Evolutionary conservation across 2,888 invertebrate genomes (phyloP).

Genomic region (Eilema sororculum): DNA sequence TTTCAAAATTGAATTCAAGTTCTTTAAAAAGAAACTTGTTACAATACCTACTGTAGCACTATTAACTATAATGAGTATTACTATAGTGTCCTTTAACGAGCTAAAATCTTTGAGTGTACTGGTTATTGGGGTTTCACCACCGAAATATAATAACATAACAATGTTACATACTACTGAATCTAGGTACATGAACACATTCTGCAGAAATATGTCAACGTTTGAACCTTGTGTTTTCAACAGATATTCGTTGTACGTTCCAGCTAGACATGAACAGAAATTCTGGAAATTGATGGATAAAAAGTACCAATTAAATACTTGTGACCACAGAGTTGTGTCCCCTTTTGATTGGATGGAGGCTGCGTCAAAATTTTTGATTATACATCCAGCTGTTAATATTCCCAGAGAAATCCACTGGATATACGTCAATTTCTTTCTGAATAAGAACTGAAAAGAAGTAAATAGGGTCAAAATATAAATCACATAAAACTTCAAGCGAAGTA

Average conservation of each 20-base stretch:
- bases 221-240: slow-evolving; percentile 94
- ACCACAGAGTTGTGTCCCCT: slow-evolving; percentile 65
- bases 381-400: slow-evolving; percentile 94
- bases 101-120: slow-evolving; percentile 87
- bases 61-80: slow-evolving; percentile 94
- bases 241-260: slow-evolving; percentile 98
- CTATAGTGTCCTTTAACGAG: slow-evolving; percentile 89
- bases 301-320: slow-evolving; percentile 86
- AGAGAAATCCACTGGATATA: slow-evolving; percentile 95
- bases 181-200: slow-evolving; percentile 98
- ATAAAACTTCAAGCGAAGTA: neutral
- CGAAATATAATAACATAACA: slow-evolving; percentile 88
- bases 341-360: slow-evolving; percentile 74
- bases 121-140: slow-evolving; percentile 86
- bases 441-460: slow-evolving; percentile 85
- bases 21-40: slow-evolving; percentile 97
- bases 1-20: slow-evolving; percentile 97
- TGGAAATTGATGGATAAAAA: slow-evolving; percentile 91
- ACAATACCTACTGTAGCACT: slow-evolving; percentile 97
- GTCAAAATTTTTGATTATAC: slow-evolving; percentile 95
- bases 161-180: slow-evolving; percentile 97
- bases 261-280: slow-evolving; percentile 96
- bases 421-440: slow-evolving; percentile 94
- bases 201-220: slow-evolving; percentile 95
- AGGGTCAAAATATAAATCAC: neutral